Evolutionary conservation across 2,797 vertebrate species (phyloP).

Genomic region (Falco novaeseelandiae): DNA sequence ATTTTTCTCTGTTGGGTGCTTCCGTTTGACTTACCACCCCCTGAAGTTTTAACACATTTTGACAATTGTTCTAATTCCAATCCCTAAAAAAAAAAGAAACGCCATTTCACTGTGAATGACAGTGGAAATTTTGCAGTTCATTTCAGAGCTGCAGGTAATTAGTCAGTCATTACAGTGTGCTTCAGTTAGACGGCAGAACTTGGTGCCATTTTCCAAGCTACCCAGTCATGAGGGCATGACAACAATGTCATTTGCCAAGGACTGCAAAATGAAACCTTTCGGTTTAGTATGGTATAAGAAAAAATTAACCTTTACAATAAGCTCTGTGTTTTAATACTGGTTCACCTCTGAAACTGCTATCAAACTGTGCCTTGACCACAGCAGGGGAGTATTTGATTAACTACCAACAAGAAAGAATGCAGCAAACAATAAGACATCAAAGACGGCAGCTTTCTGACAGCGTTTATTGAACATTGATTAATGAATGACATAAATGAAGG

Average conservation of each 20-base stretch:
- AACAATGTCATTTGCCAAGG: background rate
- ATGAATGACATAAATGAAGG: slow-evolving; percentile 82
- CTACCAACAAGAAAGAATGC: slow-evolving; percentile 80
- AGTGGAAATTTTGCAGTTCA: slow-evolving; percentile 3
- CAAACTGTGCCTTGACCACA: slow-evolving; percentile 78
- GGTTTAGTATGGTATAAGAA: background rate
- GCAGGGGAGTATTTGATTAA: slow-evolving; percentile 83
- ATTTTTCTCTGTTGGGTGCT: slow-evolving; percentile 38
- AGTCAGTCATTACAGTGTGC: slow-evolving; percentile 27
- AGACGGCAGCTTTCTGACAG: slow-evolving; percentile 84
- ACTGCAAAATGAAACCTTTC: background rate
- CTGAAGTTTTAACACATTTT: slow-evolving; percentile 52
- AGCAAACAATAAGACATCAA: slow-evolving; percentile 83
- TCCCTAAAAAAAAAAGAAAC: background rate
- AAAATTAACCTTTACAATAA: background rate
- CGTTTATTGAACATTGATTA: slow-evolving; percentile 85
- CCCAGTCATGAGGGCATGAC: background rate
- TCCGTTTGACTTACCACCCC: slow-evolving; percentile 28
- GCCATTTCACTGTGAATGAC: slow-evolving; percentile 40
- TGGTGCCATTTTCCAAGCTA: background rate
- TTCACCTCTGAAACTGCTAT: slow-evolving; percentile 48
- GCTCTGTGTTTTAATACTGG: slow-evolving; percentile 7
- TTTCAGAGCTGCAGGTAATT: slow-evolving; percentile 55
- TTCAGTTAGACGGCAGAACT: background rate
- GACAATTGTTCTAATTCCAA: slow-evolving; percentile 38